Percentiles rank a stretch among this genome's conserved stretches.
phyloP scores from a whole-genome alignment of 2,113 vertebrate genomes.

The Hippolais icterina region DNA sequence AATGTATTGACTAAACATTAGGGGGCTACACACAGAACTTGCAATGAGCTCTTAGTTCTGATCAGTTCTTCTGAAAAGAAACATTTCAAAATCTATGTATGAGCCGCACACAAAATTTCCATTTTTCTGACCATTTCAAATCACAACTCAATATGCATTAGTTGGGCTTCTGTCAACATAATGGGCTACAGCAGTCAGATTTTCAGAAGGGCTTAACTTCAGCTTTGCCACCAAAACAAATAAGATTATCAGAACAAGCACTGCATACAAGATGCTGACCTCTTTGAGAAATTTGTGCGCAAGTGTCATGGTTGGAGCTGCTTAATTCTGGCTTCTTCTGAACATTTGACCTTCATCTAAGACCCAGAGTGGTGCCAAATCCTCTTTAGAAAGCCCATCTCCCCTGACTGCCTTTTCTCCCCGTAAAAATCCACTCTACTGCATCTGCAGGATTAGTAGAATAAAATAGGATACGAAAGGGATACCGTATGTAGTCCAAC shows the following conservation, averaged over 20 bases:
- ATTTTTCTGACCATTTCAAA: slow-evolving; percentile 8
- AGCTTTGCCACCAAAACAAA: slow-evolving; percentile 40
- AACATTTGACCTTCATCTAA: slow-evolving; percentile 14
- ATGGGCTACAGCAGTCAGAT: slow-evolving; percentile 13
- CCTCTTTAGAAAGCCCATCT: not conserved
- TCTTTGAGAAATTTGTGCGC: not conserved
- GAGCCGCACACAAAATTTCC: not conserved
- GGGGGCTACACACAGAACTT: not conserved
- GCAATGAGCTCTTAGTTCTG: not conserved
- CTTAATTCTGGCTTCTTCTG: not conserved
- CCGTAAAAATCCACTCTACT: not conserved
- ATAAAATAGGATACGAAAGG: not conserved
- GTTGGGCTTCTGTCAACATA: not conserved
- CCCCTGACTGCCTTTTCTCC: not conserved
- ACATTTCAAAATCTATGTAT: not conserved
- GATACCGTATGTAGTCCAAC: not conserved
- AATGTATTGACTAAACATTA: not conserved
- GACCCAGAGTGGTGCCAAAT: not conserved
- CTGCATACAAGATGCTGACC: not conserved
- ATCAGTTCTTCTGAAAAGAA: not conserved
- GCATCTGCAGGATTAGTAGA: not conserved
- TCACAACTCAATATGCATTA: not conserved
- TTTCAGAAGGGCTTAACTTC: slow-evolving; percentile 11
- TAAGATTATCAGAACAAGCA: slow-evolving; percentile 17
- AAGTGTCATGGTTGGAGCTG: not conserved